Base-by-base conservation (phyloP, 2,113 vertebrate species). In the Misgurnus mizolepis region DNA sequence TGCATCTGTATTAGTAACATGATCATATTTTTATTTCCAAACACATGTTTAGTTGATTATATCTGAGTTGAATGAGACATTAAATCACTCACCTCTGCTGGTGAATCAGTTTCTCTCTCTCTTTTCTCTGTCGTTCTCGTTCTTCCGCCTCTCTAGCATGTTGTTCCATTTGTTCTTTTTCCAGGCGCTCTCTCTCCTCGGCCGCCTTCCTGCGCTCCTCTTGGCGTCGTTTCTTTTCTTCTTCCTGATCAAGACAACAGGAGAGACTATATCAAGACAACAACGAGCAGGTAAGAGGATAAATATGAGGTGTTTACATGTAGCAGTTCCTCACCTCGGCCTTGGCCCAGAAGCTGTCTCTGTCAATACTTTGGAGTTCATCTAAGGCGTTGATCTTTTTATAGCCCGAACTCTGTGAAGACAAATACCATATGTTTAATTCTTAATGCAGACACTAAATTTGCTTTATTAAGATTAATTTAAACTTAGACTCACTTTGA, bases 301-400 rank as follows among this genome's bases (percentile, higher is more conserved):
- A 91, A 93, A 87, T 97, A 58, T 6, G 18, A 43, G 14, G 50
- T 50, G 66, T 79, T 67, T 49, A 27, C 4, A 6, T 18, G 6
- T 40, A 7, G 8, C 17, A 11, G 45, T 43, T 71, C 3, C 87
- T 84, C 81, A 98, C 97, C 95, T 98, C 94, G 0, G 94, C 88
- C 82, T 96, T 93, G 78, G 88, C 92, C 97, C 97, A 98, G 90
- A 99, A 99, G 80, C 91, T 90, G 12, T 98, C 95, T 76, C 96
- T 98, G 4, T 93, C 93, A 65, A 91, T 94, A 1, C 91, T 90
- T 78, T 94, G 95, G 72, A 99, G 96, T 79, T 99, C 97, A 0
- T 94, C 94, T 75, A 94, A 87, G 0, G 97, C 97, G 0, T 96
- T 97, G 0, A 93, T 92, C 85, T 97, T 99, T 85, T 91, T 92